These are phyloP conservation scores for Trichopoda pennipes DNA, from an alignment of 2,888 invertebrate genomes.

Conservation along the genomic window DNA sequence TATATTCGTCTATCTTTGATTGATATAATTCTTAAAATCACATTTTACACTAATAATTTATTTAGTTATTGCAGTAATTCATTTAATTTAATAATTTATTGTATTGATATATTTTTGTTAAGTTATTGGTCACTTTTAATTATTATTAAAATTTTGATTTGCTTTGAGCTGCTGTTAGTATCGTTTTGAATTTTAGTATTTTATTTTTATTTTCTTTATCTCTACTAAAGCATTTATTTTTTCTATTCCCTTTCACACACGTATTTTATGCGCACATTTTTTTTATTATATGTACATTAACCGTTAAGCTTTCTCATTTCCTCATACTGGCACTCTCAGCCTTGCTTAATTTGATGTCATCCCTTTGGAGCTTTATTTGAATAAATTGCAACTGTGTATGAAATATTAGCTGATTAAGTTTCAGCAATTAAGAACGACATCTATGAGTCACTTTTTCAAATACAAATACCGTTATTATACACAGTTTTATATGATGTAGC, in stretches of 20 bases:
- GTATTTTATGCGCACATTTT: slow-evolving; percentile 52
- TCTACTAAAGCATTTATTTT: slow-evolving; percentile 26
- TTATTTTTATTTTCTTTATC: background rate
- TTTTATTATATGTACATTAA: slow-evolving; percentile 23
- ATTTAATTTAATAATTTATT: background rate
- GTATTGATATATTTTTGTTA: slow-evolving; percentile 7
- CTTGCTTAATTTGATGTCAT: slow-evolving; percentile 64
- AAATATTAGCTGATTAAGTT: slow-evolving; percentile 55
- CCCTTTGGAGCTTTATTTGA: slow-evolving; percentile 42
- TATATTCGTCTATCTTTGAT: background rate
- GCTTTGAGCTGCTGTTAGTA: slow-evolving; percentile 36
- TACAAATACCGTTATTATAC: background rate
- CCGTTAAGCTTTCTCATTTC: slow-evolving; percentile 24
- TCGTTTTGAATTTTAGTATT: slow-evolving; percentile 22
- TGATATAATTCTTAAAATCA: too few species aligned
- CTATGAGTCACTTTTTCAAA: slow-evolving; percentile 13
- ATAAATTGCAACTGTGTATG: slow-evolving; percentile 35
- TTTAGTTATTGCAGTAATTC: too few species aligned
- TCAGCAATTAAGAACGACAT: slow-evolving; percentile 14
- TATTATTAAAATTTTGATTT: slow-evolving; percentile 51
- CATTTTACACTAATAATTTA: background rate
- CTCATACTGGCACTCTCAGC: slow-evolving; percentile 9
- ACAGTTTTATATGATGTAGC: background rate
- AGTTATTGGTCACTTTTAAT: slow-evolving; percentile 16
- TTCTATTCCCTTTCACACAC: slow-evolving; percentile 37